These are phyloP conservation scores for Rhagologus leucostigma DNA, from an alignment of 2,113 vertebrate genomes.

Conservation along the genomic window DNA sequence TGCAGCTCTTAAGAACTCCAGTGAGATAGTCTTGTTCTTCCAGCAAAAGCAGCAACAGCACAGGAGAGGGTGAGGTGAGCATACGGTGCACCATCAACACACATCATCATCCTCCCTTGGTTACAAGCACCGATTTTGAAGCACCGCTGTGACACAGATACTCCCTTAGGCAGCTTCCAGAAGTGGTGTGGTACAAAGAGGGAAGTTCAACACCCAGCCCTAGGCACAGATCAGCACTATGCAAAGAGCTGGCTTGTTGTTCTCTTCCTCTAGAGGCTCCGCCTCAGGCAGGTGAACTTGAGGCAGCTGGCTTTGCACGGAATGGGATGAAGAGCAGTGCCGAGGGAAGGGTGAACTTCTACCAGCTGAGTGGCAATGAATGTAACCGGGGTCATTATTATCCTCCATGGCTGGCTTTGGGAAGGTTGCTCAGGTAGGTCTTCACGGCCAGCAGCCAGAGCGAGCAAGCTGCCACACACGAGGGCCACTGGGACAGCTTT, in stretches of 20 bases:
- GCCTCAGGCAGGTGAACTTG: background rate
- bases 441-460: background rate
- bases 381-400: background rate
- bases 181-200: background rate
- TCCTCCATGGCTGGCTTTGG: background rate
- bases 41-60: background rate
- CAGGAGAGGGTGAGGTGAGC: background rate
- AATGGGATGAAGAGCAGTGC: background rate
- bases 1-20: background rate
- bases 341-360: background rate
- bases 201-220: background rate
- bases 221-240: background rate
- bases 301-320: background rate
- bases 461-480: background rate
- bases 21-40: background rate
- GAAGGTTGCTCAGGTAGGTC: background rate
- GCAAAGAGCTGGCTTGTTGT: background rate
- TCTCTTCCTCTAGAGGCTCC: background rate
- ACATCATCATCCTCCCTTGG: background rate
- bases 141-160: background rate
- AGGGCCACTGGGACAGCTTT: slow-evolving; percentile 5
- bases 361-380: background rate
- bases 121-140: background rate
- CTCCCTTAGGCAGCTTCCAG: background rate
- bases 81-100: accelerated